Evolutionary conservation across 2,113 vertebrate genomes (phyloP), one percentile per base, ranked within the genome.

Genomic region (Myxocyprinus asiaticus): DNA sequence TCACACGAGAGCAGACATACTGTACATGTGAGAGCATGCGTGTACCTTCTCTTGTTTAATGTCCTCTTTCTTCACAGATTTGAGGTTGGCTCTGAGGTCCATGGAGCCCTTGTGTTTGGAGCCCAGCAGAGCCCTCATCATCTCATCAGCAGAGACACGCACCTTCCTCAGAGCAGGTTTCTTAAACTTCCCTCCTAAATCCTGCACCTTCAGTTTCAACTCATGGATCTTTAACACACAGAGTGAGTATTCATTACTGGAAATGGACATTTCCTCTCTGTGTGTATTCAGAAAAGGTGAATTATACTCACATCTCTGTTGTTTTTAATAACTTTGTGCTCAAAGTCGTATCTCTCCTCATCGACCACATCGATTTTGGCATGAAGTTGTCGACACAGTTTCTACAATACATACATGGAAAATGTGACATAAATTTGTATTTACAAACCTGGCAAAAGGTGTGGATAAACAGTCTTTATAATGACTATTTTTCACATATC

Each of bases 41-140:
- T 5, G 42, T 64, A 95, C 95, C 94, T 96, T 98, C 90, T 99
- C 97, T 0, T 87, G 84, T 87, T 94, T 94, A 79, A 95, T 95
- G 83, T 99, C 98, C 83, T 99, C 98, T 86, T 99, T 99, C 94
- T 99, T 99, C 82, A 99, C 98, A 15, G 98, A 99, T 88, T 99
- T 99, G 45, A 99, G 94, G 89, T 99, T 99, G 82, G 96, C 94
- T 77, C 98, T 87, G 10, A 99, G 93, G 51, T 99, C 98, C 97
- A 99, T 97, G 55, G 97, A 98, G 71, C 97, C 96, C 78, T 99
- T 99, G 92, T 99, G 98, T 88, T 99, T 99, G 87, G 98, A 98
- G 79, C 98, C 98, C 91, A 99, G 93, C 61, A 99, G 93, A 56
- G 98, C 97, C 56, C 96, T 91, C 88, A 99, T 95, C 97, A 99